phyloP scores from a whole-genome alignment of 2,888 invertebrate genomes.

The Rhingia rostrata region DNA sequence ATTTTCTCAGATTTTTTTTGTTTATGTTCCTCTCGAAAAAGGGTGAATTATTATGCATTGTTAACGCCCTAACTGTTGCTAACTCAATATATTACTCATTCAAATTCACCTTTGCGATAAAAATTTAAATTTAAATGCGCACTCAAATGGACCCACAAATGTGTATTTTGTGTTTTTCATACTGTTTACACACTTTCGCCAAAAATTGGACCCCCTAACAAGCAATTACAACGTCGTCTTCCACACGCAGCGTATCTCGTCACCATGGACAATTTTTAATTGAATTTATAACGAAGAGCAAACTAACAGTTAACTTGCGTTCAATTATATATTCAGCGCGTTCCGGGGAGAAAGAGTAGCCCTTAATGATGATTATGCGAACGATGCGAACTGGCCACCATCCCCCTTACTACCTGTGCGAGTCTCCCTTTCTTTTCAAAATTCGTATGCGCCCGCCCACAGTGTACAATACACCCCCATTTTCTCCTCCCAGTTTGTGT shows the following conservation, averaged over 20 bases:
- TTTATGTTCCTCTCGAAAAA: too few relatives aligned
- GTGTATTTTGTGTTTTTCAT: conserved; percentile 7
- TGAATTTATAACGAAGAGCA: conserved; percentile 77
- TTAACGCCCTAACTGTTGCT: conserved; percentile 3
- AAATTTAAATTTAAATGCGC: conserved; percentile 52
- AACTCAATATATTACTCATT: conserved; percentile 21
- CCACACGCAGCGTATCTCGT: conserved; percentile 20
- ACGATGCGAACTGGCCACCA: conserved; percentile 23
- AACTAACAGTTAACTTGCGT: conserved; percentile 71
- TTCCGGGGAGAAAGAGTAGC: conserved; percentile 1
- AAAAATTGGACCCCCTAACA: conserved; percentile 25
- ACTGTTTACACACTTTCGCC: conserved; percentile 26
- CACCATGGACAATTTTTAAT: conserved; percentile 76
- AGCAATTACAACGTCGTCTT: conserved; percentile 5
- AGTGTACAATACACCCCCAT: conserved; percentile 22
- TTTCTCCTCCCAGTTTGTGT: conserved; percentile 61
- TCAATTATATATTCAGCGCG: conserved; percentile 50
- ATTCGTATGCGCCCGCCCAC: neutral
- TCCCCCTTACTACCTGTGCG: conserved; percentile 44
- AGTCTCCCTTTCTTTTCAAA: neutral
- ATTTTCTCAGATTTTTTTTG: too few relatives aligned
- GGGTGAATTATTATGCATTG: too few relatives aligned
- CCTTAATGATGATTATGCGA: conserved; percentile 55
- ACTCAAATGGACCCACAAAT: conserved; percentile 49
- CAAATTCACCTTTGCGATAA: conserved; percentile 15